Percentiles rank a stretch among this genome's conserved stretches.
phyloP scores from a whole-genome alignment of 2,113 vertebrate species.

The Mungos mungo region DNA sequence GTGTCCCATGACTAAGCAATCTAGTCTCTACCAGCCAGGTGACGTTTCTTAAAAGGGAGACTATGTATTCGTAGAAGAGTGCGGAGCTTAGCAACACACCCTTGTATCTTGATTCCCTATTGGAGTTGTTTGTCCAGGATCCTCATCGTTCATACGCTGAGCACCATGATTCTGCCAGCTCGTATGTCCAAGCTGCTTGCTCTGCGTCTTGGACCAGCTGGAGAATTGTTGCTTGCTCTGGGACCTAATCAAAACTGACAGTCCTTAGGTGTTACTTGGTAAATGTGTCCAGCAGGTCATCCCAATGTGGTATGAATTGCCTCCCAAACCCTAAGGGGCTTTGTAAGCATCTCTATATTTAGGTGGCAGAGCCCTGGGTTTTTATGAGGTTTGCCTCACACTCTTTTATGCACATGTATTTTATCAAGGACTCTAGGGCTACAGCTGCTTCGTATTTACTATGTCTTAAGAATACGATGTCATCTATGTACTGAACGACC shows the following conservation, averaged over 20 bases:
- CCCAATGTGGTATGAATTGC: background rate
- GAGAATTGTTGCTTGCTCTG: background rate
- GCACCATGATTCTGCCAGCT: background rate
- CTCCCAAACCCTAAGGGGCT: background rate
- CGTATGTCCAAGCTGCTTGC: background rate
- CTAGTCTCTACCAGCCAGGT: background rate
- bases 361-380: background rate
- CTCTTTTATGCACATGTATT: background rate
- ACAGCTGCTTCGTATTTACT: background rate
- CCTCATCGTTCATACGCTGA: background rate
- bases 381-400: background rate
- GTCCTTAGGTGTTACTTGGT: background rate
- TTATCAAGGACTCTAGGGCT: background rate
- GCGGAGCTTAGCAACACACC: background rate
- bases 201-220: background rate
- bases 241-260: background rate
- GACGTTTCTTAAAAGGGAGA: background rate
- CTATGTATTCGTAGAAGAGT: background rate
- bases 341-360: background rate
- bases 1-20: background rate
- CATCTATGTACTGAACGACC: background rate
- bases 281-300: background rate
- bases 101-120: background rate
- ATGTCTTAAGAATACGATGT: background rate
- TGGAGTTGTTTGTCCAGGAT: background rate